Evolutionary conservation across 2,888 invertebrate species (phyloP).

Genomic region (Ochlodes sylvanus): DNA sequence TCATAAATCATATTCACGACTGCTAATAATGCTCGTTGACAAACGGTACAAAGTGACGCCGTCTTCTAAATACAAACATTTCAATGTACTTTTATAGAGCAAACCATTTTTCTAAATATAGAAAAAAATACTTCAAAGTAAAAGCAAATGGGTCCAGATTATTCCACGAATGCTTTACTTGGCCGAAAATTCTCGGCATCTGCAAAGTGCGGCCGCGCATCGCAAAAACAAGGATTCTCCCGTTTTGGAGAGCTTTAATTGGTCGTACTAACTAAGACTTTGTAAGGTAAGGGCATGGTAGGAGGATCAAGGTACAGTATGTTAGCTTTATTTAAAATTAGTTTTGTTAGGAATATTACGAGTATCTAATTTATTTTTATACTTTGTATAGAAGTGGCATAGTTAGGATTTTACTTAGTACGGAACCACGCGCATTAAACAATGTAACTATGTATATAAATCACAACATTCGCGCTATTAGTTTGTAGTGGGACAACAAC

Average conservation of each 20-base stretch:
- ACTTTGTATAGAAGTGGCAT: background rate
- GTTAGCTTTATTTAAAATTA: constrained; percentile 17
- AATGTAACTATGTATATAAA: too few relatives aligned
- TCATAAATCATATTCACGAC: too few relatives aligned
- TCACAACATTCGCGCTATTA: too few relatives aligned
- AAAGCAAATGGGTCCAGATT: constrained; percentile 27
- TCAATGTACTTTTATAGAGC: background rate
- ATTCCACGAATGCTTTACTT: constrained; percentile 63
- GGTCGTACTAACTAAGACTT: constrained; percentile 34
- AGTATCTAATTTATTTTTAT: too few relatives aligned
- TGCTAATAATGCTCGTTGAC: too few relatives aligned
- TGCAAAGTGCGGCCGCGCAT: constrained; percentile 65
- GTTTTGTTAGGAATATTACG: background rate
- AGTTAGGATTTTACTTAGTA: background rate
- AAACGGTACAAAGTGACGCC: background rate
- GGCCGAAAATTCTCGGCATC: constrained; percentile 65
- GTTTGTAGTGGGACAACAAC: too few relatives aligned
- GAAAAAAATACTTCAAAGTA: constrained; percentile 10
- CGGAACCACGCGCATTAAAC: background rate
- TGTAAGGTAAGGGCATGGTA: constrained; percentile 31
- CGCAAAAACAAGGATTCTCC: constrained; percentile 63
- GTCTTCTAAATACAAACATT: background rate
- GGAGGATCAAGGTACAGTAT: constrained; percentile 22
- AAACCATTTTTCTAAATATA: constrained; percentile 12
- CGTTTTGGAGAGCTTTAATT: constrained; percentile 34